Evolutionary conservation across 2,888 invertebrate genomes (phyloP).

Genomic region (Andrena haemorrhoa): DNA sequence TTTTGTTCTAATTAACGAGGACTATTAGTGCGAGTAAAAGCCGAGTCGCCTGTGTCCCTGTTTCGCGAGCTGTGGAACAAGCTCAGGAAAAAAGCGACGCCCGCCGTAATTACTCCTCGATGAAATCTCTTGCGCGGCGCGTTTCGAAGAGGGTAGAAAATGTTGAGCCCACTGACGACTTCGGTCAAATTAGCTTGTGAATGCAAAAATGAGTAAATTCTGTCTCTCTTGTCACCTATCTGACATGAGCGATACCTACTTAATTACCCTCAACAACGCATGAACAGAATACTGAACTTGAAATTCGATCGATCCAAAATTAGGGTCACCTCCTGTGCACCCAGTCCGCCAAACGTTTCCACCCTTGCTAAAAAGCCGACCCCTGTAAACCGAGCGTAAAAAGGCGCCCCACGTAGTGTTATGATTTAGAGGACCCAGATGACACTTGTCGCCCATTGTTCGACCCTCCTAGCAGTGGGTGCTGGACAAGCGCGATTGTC

Average conservation of each 20-base stretch:
- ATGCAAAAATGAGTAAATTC: too few species aligned
- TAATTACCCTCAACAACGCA: background rate
- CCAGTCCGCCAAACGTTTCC: background rate
- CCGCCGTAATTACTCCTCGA: constrained; percentile 54
- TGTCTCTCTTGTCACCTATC: background rate
- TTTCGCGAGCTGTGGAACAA: constrained; percentile 13
- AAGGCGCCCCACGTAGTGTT: constrained; percentile 44
- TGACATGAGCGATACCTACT: background rate
- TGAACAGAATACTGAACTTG: background rate
- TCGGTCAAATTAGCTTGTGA: too few species aligned
- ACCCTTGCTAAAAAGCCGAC: constrained; percentile 10
- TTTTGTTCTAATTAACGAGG: constrained; percentile 68
- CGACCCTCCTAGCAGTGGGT: constrained; percentile 50
- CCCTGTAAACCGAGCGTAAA: constrained; percentile 59
- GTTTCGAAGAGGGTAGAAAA: background rate
- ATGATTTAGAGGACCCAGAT: constrained; percentile 68
- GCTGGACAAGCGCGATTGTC: constrained; percentile 36
- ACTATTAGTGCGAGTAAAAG: constrained; percentile 36
- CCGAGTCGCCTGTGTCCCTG: background rate
- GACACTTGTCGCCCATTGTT: constrained; percentile 71
- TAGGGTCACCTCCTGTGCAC: constrained; percentile 1
- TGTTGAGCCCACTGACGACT: too few species aligned
- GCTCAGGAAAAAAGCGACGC: constrained; percentile 25
- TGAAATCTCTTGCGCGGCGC: constrained; percentile 7
- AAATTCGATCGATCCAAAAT: constrained; percentile 26